Evolutionary conservation across 2,797 vertebrate species (phyloP), one percentile per base, ranked within the genome.

Genomic region (Malacoraja senta): DNA sequence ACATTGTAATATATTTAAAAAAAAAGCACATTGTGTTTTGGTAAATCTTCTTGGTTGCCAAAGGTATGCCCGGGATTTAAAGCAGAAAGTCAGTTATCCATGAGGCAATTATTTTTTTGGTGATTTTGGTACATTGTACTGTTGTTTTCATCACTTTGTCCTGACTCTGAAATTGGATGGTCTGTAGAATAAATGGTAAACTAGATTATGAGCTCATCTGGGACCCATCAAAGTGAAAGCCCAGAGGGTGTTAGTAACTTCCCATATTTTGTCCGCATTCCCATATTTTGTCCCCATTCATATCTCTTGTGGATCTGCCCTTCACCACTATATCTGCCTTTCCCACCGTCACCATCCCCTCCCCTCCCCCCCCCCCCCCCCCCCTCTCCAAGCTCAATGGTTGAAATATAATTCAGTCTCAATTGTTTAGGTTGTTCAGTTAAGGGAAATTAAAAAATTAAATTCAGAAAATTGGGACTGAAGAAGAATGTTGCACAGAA

Each of bases 181-280:
- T 93, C 71, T 93, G 90, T 63, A 74, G 93, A 93, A 92, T 92
- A 92, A 86, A 84, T 32, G 65, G n/a, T 17, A 32, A 63, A 4
- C 44, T 81, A 38, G 79, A 53, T 81, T 53, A 29, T 1, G 4
- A 26, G 35, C 13, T 26, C 26, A 32, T 13, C 26, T 29, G n/a
- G 38, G 32, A 10, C 58, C 90, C 32, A 38, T 76, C 65, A 61
- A 61, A 12, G 21, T 53, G 80, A 21, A 9, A 24, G 8, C 9
- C 44, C 7, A 53, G 21, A 38, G 29, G 38, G 8, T 10, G 2
- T 61, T 86, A 26, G 58, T 86, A 6, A 13, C 29, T 86, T 76
- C 68, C 91, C 29, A 13, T 35, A 93, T 58, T 35, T 61, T 38
- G 12, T 76, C 12, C 32, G 68, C 32, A 29, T 38, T 76, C 68